These are phyloP conservation scores for Lagopus leucura DNA, from an alignment of 2,113 vertebrate species.

Conservation along the genomic window DNA sequence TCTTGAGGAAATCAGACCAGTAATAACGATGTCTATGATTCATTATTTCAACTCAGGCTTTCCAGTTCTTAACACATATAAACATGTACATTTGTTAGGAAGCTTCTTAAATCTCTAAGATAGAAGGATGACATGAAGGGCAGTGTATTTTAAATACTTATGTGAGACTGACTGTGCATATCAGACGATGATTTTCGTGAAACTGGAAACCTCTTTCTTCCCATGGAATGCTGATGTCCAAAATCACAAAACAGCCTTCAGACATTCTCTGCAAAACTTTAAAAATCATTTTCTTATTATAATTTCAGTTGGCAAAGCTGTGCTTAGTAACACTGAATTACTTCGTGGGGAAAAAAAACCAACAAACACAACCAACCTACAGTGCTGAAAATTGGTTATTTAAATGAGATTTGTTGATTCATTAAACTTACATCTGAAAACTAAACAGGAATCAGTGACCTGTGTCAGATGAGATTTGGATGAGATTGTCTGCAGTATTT, in stretches of 20 bases:
- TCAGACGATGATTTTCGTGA: background rate
- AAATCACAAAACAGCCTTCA: background rate
- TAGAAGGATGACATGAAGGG: background rate
- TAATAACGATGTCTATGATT: background rate
- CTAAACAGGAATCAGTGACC: constrained; percentile 8
- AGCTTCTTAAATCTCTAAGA: background rate
- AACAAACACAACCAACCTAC: background rate
- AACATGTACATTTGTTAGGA: background rate
- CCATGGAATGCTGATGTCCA: background rate
- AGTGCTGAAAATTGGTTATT: background rate
- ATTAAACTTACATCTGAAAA: constrained; percentile 8
- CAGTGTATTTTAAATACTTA: background rate
- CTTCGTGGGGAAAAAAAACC: background rate
- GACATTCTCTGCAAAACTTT: background rate
- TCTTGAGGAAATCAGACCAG: background rate
- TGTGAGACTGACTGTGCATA: background rate
- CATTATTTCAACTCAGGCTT: background rate
- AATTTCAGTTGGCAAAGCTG: background rate
- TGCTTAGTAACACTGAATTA: background rate
- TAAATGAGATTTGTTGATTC: background rate
- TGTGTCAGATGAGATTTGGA: background rate
- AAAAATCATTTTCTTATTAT: background rate
- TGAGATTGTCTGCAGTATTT: background rate
- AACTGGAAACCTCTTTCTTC: background rate
- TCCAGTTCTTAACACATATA: background rate